phyloP scores from a whole-genome alignment of 2,113 vertebrate species.

The Atrichornis clamosus region DNA sequence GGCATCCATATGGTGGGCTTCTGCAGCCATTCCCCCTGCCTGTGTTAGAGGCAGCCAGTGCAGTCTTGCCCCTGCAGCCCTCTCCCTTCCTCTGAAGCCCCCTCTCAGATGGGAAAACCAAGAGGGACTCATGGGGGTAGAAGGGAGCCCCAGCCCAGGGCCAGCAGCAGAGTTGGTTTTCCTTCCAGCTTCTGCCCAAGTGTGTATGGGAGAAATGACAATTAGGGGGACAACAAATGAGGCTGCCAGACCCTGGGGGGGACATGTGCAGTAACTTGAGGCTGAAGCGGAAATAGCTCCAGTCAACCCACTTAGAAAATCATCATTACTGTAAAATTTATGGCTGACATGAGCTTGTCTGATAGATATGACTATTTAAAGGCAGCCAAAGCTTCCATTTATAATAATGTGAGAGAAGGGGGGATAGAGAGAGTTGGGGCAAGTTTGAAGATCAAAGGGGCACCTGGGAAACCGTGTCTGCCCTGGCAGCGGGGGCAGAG shows the following conservation, averaged over 20 bases:
- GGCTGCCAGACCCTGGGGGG: background rate
- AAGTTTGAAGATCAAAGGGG: slow-evolving; percentile 8
- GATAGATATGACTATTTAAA: slow-evolving; percentile 77
- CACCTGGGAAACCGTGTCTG: background rate
- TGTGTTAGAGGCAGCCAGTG: background rate
- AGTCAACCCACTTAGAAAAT: slow-evolving; percentile 76
- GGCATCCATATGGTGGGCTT: slow-evolving; percentile 26
- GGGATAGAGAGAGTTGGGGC: background rate
- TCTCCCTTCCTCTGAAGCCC: background rate
- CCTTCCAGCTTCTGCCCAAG: slow-evolving; percentile 6
- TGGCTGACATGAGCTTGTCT: slow-evolving; percentile 70
- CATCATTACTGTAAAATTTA: slow-evolving; percentile 75
- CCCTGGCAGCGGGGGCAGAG: accelerated
- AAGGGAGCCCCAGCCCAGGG: background rate
- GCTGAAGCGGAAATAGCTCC: slow-evolving; percentile 77
- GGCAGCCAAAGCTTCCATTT: slow-evolving; percentile 72
- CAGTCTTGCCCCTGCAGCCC: accelerated
- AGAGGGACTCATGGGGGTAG: background rate
- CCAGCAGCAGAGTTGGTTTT: background rate
- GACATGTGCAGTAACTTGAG: slow-evolving; percentile 67
- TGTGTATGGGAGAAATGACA: background rate
- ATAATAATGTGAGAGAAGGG: slow-evolving; percentile 51
- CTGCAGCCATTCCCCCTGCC: background rate
- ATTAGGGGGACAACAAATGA: slow-evolving; percentile 55
- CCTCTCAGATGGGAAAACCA: background rate